Conservation (phyloP, 2,888 invertebrate genomes). For the Merodon equestris region DNA sequence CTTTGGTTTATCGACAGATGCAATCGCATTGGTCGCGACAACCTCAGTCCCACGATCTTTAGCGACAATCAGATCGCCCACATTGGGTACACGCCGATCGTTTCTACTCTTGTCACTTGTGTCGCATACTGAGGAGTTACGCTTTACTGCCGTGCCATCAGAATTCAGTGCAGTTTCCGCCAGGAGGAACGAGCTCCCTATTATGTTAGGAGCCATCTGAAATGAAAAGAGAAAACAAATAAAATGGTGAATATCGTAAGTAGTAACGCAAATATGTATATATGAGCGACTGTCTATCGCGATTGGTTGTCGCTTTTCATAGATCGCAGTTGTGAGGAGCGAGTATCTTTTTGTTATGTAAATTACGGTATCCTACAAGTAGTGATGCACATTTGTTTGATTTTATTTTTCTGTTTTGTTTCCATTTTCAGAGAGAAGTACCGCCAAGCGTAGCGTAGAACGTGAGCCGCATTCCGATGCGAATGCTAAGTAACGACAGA, state of each 20-base stretch:
- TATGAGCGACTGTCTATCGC: slow-evolving; percentile 31
- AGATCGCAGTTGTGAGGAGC: neutral
- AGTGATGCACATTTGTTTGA: slow-evolving; percentile 36
- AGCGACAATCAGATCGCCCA: slow-evolving; percentile 64
- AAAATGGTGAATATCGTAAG: too few relatives aligned
- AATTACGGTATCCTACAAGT: slow-evolving; percentile 45
- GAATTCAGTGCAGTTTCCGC: slow-evolving; percentile 78
- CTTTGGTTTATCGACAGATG: slow-evolving; percentile 70
- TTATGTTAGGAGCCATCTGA: slow-evolving; percentile 83
- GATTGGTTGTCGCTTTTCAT: neutral
- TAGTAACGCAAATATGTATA: too few relatives aligned
- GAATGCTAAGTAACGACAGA: slow-evolving; percentile 44
- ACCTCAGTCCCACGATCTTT: slow-evolving; percentile 58
- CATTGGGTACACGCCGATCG: slow-evolving; percentile 63
- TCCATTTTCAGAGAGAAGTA: slow-evolving; percentile 24
- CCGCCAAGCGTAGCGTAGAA: slow-evolving; percentile 29
- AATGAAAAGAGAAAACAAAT: slow-evolving; percentile 39
- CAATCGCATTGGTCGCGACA: slow-evolving; percentile 44
- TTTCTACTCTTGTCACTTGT: slow-evolving; percentile 36
- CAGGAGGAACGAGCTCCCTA: slow-evolving; percentile 82
- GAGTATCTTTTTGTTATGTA: slow-evolving; percentile 50
- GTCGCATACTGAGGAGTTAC: slow-evolving; percentile 58
- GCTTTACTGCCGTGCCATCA: slow-evolving; percentile 71
- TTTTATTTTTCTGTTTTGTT: slow-evolving; percentile 22
- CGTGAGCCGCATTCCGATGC: slow-evolving; percentile 46